phyloP scores from a whole-genome alignment of 2,797 vertebrate genomes.

The Oryzias sinensis region DNA sequence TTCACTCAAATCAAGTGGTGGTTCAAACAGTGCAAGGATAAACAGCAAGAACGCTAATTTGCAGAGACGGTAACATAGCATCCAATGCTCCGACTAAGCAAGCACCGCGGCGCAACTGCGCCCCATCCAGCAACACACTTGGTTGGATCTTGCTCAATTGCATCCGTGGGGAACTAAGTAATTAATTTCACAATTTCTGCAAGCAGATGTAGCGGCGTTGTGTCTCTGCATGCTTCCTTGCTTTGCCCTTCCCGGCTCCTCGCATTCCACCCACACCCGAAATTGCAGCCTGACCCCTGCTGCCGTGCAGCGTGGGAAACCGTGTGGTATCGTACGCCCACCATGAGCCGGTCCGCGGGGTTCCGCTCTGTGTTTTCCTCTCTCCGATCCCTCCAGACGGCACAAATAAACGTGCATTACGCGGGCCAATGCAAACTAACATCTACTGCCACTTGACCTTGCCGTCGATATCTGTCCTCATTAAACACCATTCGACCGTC shows the following conservation, averaged over 20 bases:
- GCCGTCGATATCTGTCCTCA: slow-evolving; percentile 73
- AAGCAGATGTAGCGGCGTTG: slow-evolving; percentile 28
- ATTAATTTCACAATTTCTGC: slow-evolving; percentile 47
- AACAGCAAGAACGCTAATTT: slow-evolving; percentile 31
- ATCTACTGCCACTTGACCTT: slow-evolving; percentile 69
- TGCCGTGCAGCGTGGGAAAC: slow-evolving; percentile 41
- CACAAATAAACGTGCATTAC: slow-evolving; percentile 31
- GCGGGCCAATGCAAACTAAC: slow-evolving; percentile 68
- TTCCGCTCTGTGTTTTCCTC: slow-evolving; percentile 34
- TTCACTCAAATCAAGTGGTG: slow-evolving; percentile 27
- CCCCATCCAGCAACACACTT: slow-evolving; percentile 13
- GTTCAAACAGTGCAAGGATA: slow-evolving; percentile 15
- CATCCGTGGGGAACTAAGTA: slow-evolving; percentile 4
- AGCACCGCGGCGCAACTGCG: slow-evolving; percentile 21
- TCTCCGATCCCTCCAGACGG: slow-evolving; percentile 19
- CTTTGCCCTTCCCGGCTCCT: slow-evolving; percentile 48
- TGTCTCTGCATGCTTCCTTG: slow-evolving; percentile 43
- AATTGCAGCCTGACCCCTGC: slow-evolving; percentile 55
- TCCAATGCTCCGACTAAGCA: slow-evolving; percentile 10
- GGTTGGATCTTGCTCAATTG: too few species aligned
- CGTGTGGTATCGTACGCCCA: slow-evolving; percentile 46
- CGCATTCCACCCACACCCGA: slow-evolving; percentile 53
- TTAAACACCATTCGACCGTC: slow-evolving; percentile 68
- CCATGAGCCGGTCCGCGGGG: slow-evolving; percentile 27
- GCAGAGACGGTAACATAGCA: slow-evolving; percentile 29